These are phyloP conservation scores for Leptopilina syphax DNA, from an alignment of 2,888 invertebrate species.

Conservation along the genomic window DNA sequence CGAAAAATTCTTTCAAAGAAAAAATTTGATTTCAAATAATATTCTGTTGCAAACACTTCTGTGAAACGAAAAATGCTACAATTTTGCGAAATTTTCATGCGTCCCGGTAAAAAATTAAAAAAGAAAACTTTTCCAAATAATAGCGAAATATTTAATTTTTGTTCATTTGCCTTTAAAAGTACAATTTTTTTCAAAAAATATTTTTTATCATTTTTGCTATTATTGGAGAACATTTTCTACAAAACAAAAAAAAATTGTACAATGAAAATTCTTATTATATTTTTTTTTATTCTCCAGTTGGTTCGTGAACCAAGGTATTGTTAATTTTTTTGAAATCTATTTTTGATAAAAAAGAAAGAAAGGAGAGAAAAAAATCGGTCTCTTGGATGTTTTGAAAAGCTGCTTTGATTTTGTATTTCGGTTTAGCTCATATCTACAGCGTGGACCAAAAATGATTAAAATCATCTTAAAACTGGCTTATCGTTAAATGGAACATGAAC, in stretches of 20 bases:
- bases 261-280: not conserved
- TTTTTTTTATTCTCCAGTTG: not conserved
- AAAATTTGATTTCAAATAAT: too few species aligned
- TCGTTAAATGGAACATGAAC: not conserved
- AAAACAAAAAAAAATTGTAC: not conserved
- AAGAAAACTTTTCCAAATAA: too few species aligned
- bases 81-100: not conserved
- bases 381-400: slow-evolving; percentile 4
- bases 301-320: not conserved
- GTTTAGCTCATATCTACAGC: slow-evolving; percentile 41
- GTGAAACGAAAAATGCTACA: too few species aligned
- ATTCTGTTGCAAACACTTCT: too few species aligned
- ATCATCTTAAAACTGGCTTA: slow-evolving; percentile 22
- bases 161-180: too few species aligned
- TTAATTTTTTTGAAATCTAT: slow-evolving; percentile 32
- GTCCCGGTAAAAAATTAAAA: too few species aligned
- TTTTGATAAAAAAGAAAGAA: slow-evolving; percentile 11
- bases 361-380: not conserved
- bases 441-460: slow-evolving; percentile 39
- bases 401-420: slow-evolving; percentile 32
- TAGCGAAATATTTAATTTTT: too few species aligned
- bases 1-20: too few species aligned
- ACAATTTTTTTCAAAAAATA: too few species aligned
- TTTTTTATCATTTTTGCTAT: too few species aligned
- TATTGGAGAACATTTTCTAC: not conserved